phyloP scores from a whole-genome alignment of 2,113 vertebrate species.

The Lophius piscatorius region DNA sequence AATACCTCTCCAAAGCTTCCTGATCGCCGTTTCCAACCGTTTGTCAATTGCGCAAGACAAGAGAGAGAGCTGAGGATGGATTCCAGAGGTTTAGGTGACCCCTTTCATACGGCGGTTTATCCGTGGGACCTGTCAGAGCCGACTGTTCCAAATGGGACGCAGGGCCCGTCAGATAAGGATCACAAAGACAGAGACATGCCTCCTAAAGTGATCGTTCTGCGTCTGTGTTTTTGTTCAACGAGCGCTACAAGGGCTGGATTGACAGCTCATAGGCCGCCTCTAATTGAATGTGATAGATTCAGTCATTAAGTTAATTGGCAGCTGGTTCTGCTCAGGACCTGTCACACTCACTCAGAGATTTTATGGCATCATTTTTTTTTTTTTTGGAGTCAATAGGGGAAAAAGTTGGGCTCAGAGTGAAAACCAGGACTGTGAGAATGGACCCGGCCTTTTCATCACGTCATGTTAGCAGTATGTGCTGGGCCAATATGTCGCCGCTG shows the following conservation, averaged over 20 bases:
- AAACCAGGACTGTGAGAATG: slow-evolving; percentile 24
- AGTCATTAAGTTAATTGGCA: slow-evolving; percentile 79
- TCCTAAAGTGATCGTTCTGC: slow-evolving; percentile 63
- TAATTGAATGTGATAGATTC: slow-evolving; percentile 77
- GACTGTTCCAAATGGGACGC: slow-evolving; percentile 61
- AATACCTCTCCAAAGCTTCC: slow-evolving; percentile 56
- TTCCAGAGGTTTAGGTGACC: slow-evolving; percentile 73
- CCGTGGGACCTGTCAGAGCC: slow-evolving; percentile 66
- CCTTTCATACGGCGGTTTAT: slow-evolving; percentile 67
- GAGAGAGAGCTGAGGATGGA: slow-evolving; percentile 71
- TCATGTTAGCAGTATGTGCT: slow-evolving; percentile 33
- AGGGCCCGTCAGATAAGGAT: slow-evolving; percentile 74
- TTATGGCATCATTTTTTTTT: slow-evolving; percentile 58
- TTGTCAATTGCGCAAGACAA: slow-evolving; percentile 68
- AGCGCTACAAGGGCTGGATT: slow-evolving; percentile 53
- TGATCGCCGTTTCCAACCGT: slow-evolving; percentile 66
- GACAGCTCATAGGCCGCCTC: slow-evolving; percentile 54
- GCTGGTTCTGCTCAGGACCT: slow-evolving; percentile 71
- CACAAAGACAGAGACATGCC: slow-evolving; percentile 68
- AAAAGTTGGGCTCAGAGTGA: slow-evolving; percentile 30
- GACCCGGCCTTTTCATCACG: slow-evolving; percentile 35
- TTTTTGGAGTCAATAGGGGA: slow-evolving; percentile 49
- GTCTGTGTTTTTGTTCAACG: slow-evolving; percentile 68
- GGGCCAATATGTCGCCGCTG: slow-evolving; percentile 15
- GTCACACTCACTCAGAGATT: slow-evolving; percentile 64